Percentiles rank a stretch among this genome's conserved stretches.
Conservation (phyloP, 2,888 invertebrate genomes). For the Drosophila nr. medialis region DNA sequence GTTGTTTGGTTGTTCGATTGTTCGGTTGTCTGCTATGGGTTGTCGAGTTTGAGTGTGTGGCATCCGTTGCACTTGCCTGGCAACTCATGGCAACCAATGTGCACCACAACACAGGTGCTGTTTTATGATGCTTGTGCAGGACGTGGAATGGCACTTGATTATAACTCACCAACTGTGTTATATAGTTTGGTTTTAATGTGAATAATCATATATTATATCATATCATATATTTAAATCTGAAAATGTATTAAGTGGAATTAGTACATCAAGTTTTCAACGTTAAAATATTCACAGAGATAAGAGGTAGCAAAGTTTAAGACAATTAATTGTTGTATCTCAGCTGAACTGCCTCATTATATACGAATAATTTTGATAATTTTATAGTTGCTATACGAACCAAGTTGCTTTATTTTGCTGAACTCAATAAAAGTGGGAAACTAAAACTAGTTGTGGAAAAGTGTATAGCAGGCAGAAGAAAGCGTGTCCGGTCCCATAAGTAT, state of each 20-base stretch:
- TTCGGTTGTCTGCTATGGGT: conserved; percentile 3
- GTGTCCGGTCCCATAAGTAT: not conserved
- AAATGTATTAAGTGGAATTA: not conserved
- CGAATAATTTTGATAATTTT: not conserved
- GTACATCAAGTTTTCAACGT: not conserved
- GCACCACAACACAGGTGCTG: conserved; percentile 40
- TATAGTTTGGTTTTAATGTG: not conserved
- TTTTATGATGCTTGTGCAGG: conserved; percentile 28
- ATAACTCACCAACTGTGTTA: not conserved
- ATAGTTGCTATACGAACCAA: not conserved
- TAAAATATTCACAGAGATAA: not conserved
- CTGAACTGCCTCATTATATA: too few relatives aligned
- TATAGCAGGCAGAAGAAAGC: not conserved
- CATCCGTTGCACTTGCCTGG: conserved; percentile 29
- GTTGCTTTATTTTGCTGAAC: not conserved
- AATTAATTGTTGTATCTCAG: not conserved
- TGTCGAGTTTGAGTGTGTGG: conserved; percentile 14
- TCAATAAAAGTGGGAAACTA: not conserved
- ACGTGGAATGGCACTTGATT: not conserved
- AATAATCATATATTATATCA: not conserved
- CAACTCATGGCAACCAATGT: conserved; percentile 7
- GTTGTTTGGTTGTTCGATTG: conserved; percentile 7
- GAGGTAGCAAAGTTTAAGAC: not conserved
- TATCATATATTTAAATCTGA: not conserved
- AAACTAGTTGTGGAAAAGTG: not conserved